These are phyloP conservation scores for Synanthedon formicaeformis DNA, from an alignment of 2,888 invertebrate species.

Conservation along the genomic window DNA sequence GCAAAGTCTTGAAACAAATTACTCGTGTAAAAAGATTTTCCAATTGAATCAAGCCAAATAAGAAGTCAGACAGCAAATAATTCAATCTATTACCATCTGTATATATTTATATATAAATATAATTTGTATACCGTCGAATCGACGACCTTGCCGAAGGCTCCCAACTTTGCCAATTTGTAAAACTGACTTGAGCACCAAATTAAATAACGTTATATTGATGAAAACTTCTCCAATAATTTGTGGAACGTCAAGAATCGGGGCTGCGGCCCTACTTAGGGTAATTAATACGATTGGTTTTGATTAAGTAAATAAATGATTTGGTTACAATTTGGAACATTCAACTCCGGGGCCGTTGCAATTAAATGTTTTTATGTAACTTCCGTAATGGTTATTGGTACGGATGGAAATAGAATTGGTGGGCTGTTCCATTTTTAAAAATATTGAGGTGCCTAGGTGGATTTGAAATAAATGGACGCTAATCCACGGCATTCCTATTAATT, in stretches of 20 bases:
- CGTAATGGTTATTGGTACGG: slow-evolving; percentile 12
- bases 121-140: neutral
- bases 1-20: too few species aligned
- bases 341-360: slow-evolving; percentile 18
- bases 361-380: slow-evolving; percentile 23
- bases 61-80: too few species aligned
- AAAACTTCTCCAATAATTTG: slow-evolving; percentile 38
- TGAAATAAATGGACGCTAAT: too few species aligned
- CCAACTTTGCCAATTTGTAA: slow-evolving; percentile 23
- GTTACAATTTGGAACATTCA: slow-evolving; percentile 29
- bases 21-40: too few species aligned
- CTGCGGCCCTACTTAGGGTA: slow-evolving; percentile 15
- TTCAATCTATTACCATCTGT: too few species aligned
- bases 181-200: slow-evolving; percentile 25
- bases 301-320: slow-evolving; percentile 46
- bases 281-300: slow-evolving; percentile 46
- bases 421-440: too few species aligned
- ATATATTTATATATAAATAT: too few species aligned
- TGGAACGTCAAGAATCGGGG: slow-evolving; percentile 22
- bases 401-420: neutral
- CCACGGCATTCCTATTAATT: too few species aligned
- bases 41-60: too few species aligned
- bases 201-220: slow-evolving; percentile 30
- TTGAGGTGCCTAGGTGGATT: too few species aligned
- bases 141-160: slow-evolving; percentile 13